These are phyloP conservation scores for Melanotaenia duboulayi DNA, from an alignment of 2,113 vertebrate species.

Conservation along the genomic window DNA sequence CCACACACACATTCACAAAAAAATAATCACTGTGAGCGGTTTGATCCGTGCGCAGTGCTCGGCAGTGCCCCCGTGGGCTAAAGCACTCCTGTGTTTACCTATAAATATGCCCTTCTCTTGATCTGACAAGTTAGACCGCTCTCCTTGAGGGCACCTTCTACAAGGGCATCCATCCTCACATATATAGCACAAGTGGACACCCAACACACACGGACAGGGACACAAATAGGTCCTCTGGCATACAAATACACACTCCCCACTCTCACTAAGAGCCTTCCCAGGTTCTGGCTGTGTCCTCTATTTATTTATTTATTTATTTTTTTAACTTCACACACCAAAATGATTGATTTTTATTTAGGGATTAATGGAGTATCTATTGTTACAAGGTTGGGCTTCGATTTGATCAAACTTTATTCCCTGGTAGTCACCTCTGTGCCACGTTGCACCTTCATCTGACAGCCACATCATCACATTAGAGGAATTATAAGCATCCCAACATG, in stretches of 20 bases:
- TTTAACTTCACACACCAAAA: slow-evolving; percentile 36
- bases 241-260: slow-evolving; percentile 26
- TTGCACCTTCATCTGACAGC: slow-evolving; percentile 4
- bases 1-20: slow-evolving; percentile 33
- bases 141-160: slow-evolving; percentile 79
- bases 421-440: slow-evolving; percentile 19
- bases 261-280: slow-evolving; percentile 77
- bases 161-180: slow-evolving; percentile 51
- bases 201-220: slow-evolving; percentile 19
- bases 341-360: slow-evolving; percentile 73
- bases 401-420: slow-evolving; percentile 58
- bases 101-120: slow-evolving; percentile 68
- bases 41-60: slow-evolving; percentile 56
- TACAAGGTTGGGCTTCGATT: slow-evolving; percentile 48
- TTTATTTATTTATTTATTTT: background rate
- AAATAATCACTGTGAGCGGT: slow-evolving; percentile 50
- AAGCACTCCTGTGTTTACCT: slow-evolving; percentile 77
- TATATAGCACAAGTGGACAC: slow-evolving; percentile 9
- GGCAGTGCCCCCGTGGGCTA: slow-evolving; percentile 60
- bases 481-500: background rate
- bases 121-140: slow-evolving; percentile 76
- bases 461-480: slow-evolving; percentile 2
- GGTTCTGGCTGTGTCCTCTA: slow-evolving; percentile 48
- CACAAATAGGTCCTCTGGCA: background rate
- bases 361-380: slow-evolving; percentile 75